phyloP scores from a whole-genome alignment of 2,113 vertebrate species.

The Cryptoleucopteryx plumbea region DNA sequence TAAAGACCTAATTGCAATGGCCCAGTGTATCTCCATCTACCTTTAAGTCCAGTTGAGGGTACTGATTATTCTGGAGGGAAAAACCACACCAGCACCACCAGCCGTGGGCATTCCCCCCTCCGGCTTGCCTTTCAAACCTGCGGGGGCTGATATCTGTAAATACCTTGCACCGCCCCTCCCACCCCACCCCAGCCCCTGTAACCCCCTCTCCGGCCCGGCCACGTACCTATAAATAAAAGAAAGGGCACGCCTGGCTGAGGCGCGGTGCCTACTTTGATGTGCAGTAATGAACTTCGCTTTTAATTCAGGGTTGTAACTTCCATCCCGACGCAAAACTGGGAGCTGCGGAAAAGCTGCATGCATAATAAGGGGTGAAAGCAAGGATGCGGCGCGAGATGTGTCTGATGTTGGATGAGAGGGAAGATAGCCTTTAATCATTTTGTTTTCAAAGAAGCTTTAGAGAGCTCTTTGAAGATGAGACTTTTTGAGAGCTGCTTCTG shows the following conservation, averaged over 20 bases:
- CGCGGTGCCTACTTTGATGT: background rate
- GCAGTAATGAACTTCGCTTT: slow-evolving; percentile 2
- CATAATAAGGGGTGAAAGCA: slow-evolving; percentile 53
- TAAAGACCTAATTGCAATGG: background rate
- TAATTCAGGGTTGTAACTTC: slow-evolving; percentile 19
- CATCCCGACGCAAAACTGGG: background rate
- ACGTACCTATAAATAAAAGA: background rate
- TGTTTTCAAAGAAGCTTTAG: slow-evolving; percentile 68
- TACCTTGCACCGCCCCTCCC: no score
- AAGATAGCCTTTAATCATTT: slow-evolving; percentile 70
- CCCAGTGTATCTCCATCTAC: no score
- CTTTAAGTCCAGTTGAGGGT: background rate
- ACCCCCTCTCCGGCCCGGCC: background rate
- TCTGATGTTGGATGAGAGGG: slow-evolving; percentile 70
- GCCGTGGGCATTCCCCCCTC: no score
- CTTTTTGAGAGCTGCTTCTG: slow-evolving; percentile 11
- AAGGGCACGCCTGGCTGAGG: background rate
- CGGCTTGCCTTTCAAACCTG: no score
- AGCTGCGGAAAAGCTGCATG: slow-evolving; percentile 46
- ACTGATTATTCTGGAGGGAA: background rate
- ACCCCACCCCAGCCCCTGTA: no score
- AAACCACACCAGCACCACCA: no score
- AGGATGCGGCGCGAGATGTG: slow-evolving; percentile 19
- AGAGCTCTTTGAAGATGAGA: slow-evolving; percentile 61
- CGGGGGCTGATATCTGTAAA: no score